Evolutionary conservation across 64 coral and sea anemone genomes (phyloP), one percentile per base, ranked within the genome.

Genomic region (Catalaphyllia jardinei): DNA sequence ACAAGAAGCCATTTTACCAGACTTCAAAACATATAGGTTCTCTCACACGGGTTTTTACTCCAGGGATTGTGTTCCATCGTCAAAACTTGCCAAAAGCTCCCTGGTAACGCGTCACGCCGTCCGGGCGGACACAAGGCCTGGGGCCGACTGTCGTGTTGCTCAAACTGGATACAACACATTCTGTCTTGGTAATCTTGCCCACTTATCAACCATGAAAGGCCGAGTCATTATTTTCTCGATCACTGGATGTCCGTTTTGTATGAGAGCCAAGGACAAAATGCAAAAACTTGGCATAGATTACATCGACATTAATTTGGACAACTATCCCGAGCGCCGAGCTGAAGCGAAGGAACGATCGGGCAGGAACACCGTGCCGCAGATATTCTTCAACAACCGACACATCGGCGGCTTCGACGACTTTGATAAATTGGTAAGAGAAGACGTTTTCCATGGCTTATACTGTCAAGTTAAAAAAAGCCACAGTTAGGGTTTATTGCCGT

Each of bases 401-500:
- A 86, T 99, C 90, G 97, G 97, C 18, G 97, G 97, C 11, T 99
- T 93, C 86, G 90, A 92, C 71, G 91, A 99, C 12, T 86, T 99
- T 12, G 94, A 95, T 71, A 92, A 95, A 62, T 83, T 99, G 88
- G 97, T 99, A 78, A 93, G 94, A 73, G 4, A 42, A 79, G 64
- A 33, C 28, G 46, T 25, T 11, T 85, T 13, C 28, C 42, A 67
- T 33, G 0, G 29, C 42, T 65, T 20, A 8, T 20, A 5, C 7
- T 52, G 7, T 89, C 29, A 64, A 9, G 24, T 20, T 55, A 33
- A 13, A 60, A 57, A 57, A 1, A 57, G n/a, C 10, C 24, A 55
- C 20, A 24, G 39, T 8, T 76, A 55, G 35, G 85, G 12, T 74
- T 51, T 52, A 28, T 46, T 20, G 28, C 15, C 39, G 31, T 86